Evolutionary conservation across 2,888 invertebrate genomes (phyloP), one percentile per base, ranked within the genome.

Genomic region (Caenorhabditis sp.): DNA sequence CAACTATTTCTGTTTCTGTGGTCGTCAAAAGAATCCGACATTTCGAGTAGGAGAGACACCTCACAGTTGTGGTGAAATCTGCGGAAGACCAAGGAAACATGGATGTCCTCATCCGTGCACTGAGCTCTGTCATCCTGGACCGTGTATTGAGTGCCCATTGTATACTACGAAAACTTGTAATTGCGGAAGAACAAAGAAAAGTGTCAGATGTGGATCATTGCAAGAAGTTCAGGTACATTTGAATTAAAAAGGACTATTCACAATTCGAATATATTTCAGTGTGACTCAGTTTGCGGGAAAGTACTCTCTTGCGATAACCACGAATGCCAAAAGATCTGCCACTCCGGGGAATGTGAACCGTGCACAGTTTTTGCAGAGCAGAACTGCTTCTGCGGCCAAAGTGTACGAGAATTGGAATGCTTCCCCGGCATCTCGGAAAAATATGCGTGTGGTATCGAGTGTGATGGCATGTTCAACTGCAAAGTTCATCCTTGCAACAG

Each of bases 1-100:
- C 0, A 95, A 95, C 68, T 98, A 97, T 92, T 94, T 94, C 18
- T 98, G 98, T 92, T 97, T 96, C 93, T 98, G 98, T 92, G 96
- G 96, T 26, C 95, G 96, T 92, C 92, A 94, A 0, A 94, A 94
- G 51, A 94, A 95, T 89, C 97, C 97, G 0, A 94, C 94, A 22
- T 67, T 65, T 20, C 72, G 68, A 32, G 47, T 95, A 91, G 94
- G 94, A 53, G 95, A 95, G 76, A 94, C 95, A 11, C 96, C 98
- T 0, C 98, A 98, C 92, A 95, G 96, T 28, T 98, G 98, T 92
- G 97, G 97, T 0, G 95, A 96, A 85, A 93, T 95, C 0, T 98
- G 98, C 91, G 94, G 94, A n/a, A 94, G 89, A 89, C 93, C 85
- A 91, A 94, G 91, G 87, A 92, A 78, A 94, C 94, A 60, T n/a